Evolutionary conservation across 2,888 invertebrate species (phyloP), one percentile per base, ranked within the genome.

Genomic region (Chrysolina oricalcia): DNA sequence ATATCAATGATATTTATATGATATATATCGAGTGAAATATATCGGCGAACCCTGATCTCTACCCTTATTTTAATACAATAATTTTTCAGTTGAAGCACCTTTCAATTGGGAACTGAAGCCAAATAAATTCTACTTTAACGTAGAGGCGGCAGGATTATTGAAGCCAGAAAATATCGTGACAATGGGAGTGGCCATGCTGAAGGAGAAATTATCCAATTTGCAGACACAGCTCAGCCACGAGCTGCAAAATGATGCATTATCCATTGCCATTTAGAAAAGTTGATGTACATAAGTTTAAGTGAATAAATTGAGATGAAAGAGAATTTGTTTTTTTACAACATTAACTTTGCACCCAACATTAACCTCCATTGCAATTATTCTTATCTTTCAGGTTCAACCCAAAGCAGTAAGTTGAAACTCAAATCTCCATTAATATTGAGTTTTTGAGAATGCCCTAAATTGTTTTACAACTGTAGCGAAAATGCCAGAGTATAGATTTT

Each of bases 81-180:
- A 76, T 50, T 74, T 87, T 85, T 72, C 76, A 94, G 94, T 91
- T 90, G 97, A 99, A 90, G 99, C 97, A 0, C 94, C 96, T 1
- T 99, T 95, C 88, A 97, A 97, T 86, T 96, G 97, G 93, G 95
- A 96, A 87, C 95, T 96, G 1, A 98, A 97, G 87, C 98, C 99
- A 1, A 97, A 98, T 87, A 99, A 98, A 89, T 99, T 97, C 89
- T 99, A 93, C 89, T 97, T 94, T 86, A 98, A 98, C 89, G 98
- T 99, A 0, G 99, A 99, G 88, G 96, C 98, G 1, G 93, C 96
- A 15, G 99, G 99, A 2, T 94, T 98, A 0, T 89, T 99, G 5
- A 95, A 95, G 86, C 98, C 99, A 0, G 98, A 99, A 88, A 98
- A 97, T 87, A 98, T 99, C 84, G 97, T 99, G 0, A 92, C 96